These are phyloP conservation scores for Mactra quadrangularis DNA, from an alignment of 1,140 invertebrate species.

Conservation along the genomic window DNA sequence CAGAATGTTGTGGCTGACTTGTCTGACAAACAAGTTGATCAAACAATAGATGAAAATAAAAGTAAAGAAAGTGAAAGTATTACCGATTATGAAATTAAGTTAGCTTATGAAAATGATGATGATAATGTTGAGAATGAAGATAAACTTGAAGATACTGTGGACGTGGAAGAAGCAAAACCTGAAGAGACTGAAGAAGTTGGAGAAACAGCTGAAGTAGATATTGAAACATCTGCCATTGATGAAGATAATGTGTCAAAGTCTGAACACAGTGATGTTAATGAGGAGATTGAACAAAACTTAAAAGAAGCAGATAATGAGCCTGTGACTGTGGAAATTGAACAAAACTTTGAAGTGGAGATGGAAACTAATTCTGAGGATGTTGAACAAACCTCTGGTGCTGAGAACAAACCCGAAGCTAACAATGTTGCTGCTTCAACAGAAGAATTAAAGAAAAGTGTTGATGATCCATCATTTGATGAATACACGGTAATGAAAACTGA, in stretches of 20 bases:
- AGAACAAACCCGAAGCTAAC: neutral
- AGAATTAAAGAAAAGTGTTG: neutral
- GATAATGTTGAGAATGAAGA: conserved; percentile 1
- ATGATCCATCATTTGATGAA: neutral
- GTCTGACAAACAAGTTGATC: neutral
- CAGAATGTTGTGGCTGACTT: neutral
- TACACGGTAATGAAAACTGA: conserved; percentile 12
- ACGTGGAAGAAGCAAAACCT: neutral
- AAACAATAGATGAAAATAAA: neutral
- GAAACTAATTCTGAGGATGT: neutral
- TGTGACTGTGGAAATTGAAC: neutral
- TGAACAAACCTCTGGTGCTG: neutral
- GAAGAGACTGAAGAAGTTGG: neutral
- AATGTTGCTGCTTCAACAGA: neutral
- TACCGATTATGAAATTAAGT: neutral
- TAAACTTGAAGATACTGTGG: neutral
- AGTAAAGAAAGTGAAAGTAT: neutral
- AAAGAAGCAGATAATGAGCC: neutral
- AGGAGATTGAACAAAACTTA: neutral
- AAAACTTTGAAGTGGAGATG: neutral
- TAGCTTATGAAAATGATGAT: neutral
- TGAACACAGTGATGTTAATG: neutral
- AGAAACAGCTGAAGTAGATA: conserved; percentile 2
- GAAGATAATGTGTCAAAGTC: neutral
- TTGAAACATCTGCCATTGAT: neutral